Evolutionary conservation across 2,113 vertebrate genomes (phyloP).

Genomic region (Bombycilla garrulus): DNA sequence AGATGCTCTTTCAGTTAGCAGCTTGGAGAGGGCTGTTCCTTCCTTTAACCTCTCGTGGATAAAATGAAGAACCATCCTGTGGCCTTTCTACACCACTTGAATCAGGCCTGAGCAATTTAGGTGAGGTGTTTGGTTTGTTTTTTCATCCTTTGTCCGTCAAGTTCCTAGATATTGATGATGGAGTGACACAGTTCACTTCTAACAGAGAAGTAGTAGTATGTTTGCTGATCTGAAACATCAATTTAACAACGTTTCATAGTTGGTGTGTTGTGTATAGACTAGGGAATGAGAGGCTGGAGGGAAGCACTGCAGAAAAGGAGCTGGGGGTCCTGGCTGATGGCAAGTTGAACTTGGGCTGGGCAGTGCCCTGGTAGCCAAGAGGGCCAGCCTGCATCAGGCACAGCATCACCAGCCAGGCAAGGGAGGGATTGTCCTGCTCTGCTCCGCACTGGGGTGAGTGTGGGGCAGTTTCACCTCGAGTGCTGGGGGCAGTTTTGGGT

Average conservation of each 20-base stretch:
- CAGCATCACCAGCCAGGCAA: accelerated
- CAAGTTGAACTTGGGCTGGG: not conserved
- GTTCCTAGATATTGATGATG: not conserved
- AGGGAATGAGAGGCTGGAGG: not conserved
- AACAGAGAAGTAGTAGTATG: not conserved
- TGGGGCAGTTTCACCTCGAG: not conserved
- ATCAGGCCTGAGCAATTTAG: not conserved
- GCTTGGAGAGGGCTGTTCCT: not conserved
- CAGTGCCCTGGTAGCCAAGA: not conserved
- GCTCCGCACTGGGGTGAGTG: not conserved
- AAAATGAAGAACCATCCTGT: not conserved
- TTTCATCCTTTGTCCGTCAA: not conserved
- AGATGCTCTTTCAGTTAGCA: not conserved
- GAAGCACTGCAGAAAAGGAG: not conserved
- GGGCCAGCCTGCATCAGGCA: not conserved
- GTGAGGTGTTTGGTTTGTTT: not conserved
- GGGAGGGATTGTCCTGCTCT: not conserved
- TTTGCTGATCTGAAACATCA: not conserved
- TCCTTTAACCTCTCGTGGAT: not conserved
- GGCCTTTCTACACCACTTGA: not conserved
- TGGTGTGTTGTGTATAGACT: not conserved
- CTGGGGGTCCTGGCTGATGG: accelerated
- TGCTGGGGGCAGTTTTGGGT: accelerated
- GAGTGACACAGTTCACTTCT: not conserved
- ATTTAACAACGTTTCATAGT: not conserved